phyloP scores from a whole-genome alignment of 2,113 vertebrate genomes.

The Chaetodon auriga region DNA sequence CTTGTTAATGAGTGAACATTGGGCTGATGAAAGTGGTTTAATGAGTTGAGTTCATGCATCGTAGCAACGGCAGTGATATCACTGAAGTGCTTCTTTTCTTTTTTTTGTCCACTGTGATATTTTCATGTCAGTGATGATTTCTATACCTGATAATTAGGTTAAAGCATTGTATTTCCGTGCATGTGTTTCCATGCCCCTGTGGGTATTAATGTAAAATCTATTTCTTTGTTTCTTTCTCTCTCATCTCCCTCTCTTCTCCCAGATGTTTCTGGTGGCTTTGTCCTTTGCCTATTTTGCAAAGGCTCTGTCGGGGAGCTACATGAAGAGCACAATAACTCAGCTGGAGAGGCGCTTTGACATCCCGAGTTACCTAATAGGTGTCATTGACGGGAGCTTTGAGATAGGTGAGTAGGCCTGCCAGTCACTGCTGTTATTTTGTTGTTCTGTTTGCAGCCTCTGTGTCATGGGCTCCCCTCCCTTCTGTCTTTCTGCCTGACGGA shows the following conservation, averaged over 20 bases:
- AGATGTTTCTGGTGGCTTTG: constrained; percentile 92
- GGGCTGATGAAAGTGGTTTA: constrained; percentile 23
- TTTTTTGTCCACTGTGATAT: background rate
- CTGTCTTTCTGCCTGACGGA: constrained; percentile 30
- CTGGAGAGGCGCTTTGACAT: constrained; percentile 96
- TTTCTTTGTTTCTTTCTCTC: constrained; percentile 19
- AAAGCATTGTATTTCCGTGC: constrained; percentile 3
- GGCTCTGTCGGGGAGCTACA: constrained; percentile 92
- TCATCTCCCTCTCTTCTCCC: constrained; percentile 55
- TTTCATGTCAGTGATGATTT: background rate
- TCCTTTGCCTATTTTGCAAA: constrained; percentile 96
- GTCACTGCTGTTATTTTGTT: constrained; percentile 58
- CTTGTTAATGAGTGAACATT: constrained; percentile 31
- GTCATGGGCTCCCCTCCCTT: constrained; percentile 30
- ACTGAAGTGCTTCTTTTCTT: background rate
- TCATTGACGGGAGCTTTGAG: constrained; percentile 97
- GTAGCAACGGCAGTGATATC: background rate
- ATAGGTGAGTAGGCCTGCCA: constrained; percentile 87
- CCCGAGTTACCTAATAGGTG: constrained; percentile 92
- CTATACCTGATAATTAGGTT: background rate
- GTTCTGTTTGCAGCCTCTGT: constrained; percentile 42
- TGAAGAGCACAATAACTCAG: constrained; percentile 97
- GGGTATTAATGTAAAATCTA: constrained; percentile 14
- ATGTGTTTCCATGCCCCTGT: background rate
- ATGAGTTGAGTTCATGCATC: constrained; percentile 16